Percentiles rank a stretch among this genome's conserved stretches.
phyloP scores from a whole-genome alignment of 1,140 invertebrate genomes.

The Alviniconcha marisindica region DNA sequence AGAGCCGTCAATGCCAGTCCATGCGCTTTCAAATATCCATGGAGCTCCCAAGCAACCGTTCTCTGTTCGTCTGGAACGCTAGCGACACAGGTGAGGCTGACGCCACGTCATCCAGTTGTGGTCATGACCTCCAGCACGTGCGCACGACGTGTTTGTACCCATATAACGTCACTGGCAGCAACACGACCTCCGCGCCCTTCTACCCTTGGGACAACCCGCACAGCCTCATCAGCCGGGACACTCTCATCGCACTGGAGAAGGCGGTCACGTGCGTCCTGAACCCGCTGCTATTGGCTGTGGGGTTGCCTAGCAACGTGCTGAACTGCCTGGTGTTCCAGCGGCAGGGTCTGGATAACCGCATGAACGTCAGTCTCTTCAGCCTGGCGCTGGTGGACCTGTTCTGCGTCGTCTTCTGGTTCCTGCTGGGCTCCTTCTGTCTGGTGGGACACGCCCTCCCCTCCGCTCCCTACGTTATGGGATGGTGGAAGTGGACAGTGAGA shows the following conservation, averaged over 20 bases:
- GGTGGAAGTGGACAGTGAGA: slow-evolving; percentile 1
- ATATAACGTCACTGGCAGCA: neutral
- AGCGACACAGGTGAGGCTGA: too few species aligned
- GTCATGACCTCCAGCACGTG: too few species aligned
- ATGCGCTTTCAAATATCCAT: too few species aligned
- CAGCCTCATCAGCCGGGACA: neutral
- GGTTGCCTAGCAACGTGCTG: neutral
- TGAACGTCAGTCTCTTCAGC: slow-evolving; percentile 21
- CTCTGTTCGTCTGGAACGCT: too few species aligned
- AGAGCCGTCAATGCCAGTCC: too few species aligned
- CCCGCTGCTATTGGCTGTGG: slow-evolving; percentile 2
- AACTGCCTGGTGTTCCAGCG: neutral
- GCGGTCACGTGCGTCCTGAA: slow-evolving; percentile 4
- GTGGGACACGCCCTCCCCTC: neutral
- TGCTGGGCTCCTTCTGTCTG: slow-evolving; percentile 14
- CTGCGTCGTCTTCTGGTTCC: slow-evolving; percentile 15
- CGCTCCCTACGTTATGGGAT: neutral
- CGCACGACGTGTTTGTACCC: neutral
- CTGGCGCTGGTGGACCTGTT: neutral
- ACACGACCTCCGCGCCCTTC: neutral
- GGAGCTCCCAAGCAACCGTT: too few species aligned
- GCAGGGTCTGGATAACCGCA: neutral
- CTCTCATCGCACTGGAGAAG: neutral
- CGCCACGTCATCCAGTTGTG: too few species aligned
- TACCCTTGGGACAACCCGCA: neutral